Evolutionary conservation across 2,888 invertebrate genomes (phyloP).

Genomic region (Lasioglossum pauxillum): DNA sequence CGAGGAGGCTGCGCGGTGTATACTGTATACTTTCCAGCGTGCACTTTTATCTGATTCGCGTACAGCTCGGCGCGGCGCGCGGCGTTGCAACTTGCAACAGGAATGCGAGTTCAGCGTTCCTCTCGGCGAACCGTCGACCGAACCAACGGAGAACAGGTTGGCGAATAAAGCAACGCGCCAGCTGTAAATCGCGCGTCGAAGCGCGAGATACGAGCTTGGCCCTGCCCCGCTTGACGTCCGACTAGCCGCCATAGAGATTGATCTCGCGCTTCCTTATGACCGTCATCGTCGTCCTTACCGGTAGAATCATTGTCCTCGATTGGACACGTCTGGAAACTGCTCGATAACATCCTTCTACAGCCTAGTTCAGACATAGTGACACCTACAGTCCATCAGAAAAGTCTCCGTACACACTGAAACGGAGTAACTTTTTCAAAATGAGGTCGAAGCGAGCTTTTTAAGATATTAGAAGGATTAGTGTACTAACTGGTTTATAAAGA

Average conservation of each 20-base stretch:
- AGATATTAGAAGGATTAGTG: too few relatives aligned
- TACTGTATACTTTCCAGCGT: slow-evolving; percentile 39
- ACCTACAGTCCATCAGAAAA: neutral
- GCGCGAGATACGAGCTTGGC: slow-evolving; percentile 61
- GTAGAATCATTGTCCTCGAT: slow-evolving; percentile 40
- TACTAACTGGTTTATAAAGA: too few relatives aligned
- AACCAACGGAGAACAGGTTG: slow-evolving; percentile 49
- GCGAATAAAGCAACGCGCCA: slow-evolving; percentile 62
- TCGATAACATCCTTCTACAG: slow-evolving; percentile 17
- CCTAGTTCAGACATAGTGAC: neutral
- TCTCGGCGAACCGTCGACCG: slow-evolving; percentile 8
- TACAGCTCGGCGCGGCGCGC: neutral
- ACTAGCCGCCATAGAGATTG: slow-evolving; percentile 40
- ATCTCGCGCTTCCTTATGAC: slow-evolving; percentile 56
- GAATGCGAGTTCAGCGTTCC: slow-evolving; percentile 58
- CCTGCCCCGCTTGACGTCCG: slow-evolving; percentile 45
- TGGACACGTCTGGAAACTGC: slow-evolving; percentile 26
- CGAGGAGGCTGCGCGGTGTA: slow-evolving; percentile 30
- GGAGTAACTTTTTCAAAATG: too few relatives aligned
- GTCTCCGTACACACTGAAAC: neutral
- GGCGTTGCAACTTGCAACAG: slow-evolving; percentile 29
- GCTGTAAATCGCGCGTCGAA: slow-evolving; percentile 65
- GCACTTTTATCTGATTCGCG: slow-evolving; percentile 66
- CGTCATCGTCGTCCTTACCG: slow-evolving; percentile 42
- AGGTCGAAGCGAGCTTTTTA: too few relatives aligned